phyloP scores from a whole-genome alignment of 2,113 vertebrate species.

The Tyto alba region DNA sequence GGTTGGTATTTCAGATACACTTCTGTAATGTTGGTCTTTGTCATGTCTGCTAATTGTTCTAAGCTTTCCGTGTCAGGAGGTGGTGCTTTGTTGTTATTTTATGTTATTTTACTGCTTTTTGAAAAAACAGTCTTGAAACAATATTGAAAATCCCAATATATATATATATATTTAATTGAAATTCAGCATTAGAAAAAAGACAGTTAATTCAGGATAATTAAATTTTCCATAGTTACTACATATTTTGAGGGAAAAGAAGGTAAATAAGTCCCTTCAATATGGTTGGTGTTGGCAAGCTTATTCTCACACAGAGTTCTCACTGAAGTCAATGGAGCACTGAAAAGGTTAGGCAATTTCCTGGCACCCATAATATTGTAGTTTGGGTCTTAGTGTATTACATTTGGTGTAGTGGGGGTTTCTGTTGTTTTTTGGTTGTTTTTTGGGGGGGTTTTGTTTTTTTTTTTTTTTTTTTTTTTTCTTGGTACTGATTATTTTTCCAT shows the following conservation, averaged over 20 bases:
- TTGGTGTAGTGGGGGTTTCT: background rate
- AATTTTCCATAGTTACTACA: background rate
- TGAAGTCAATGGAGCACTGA: conserved; percentile 41
- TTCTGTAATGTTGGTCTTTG: conserved; percentile 44
- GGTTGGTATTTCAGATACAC: conserved; percentile 81
- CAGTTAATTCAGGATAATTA: background rate
- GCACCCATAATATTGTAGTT: background rate
- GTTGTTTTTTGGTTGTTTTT: no score
- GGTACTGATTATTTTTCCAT: background rate
- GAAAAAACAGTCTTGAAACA: background rate
- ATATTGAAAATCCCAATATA: background rate
- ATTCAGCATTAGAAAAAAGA: background rate
- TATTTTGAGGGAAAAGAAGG: background rate
- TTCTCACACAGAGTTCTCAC: background rate
- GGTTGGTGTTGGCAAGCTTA: background rate
- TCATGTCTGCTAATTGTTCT: conserved; percentile 41
- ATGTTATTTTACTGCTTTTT: background rate
- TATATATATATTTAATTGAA: background rate
- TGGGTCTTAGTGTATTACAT: background rate
- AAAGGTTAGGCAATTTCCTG: background rate
- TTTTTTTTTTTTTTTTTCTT: background rate
- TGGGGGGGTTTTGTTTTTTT: background rate
- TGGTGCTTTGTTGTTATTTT: background rate
- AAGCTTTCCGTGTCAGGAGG: conserved; percentile 39
- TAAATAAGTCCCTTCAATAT: background rate